These are phyloP conservation scores for Rhagonycha lutea DNA, from an alignment of 2,888 invertebrate genomes.

Conservation along the genomic window DNA sequence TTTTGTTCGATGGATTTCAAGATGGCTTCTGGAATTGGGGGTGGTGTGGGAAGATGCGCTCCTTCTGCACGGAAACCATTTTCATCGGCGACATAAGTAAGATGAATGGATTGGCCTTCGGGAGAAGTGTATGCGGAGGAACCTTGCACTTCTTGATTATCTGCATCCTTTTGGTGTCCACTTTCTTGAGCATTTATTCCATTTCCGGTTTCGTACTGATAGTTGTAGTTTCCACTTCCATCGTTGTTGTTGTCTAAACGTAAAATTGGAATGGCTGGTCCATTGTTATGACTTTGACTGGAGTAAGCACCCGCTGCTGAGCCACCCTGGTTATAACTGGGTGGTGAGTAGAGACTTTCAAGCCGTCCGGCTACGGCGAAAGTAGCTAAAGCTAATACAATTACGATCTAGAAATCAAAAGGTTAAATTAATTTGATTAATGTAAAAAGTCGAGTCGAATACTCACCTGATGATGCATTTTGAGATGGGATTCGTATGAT, in stretches of 20 bases:
- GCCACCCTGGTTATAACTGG: not conserved
- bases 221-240: constrained; percentile 41
- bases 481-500: not conserved
- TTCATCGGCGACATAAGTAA: constrained; percentile 43
- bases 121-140: constrained; percentile 46
- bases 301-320: constrained; percentile 2
- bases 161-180: constrained; percentile 33
- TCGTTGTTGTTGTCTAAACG: constrained; percentile 40
- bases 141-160: constrained; percentile 42
- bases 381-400: constrained; percentile 40
- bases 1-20: constrained; percentile 39
- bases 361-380: constrained; percentile 42
- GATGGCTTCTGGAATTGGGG: constrained; percentile 64
- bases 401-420: constrained; percentile 32
- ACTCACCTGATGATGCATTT: not conserved
- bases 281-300: not conserved
- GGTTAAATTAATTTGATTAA: not conserved
- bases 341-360: constrained; percentile 31
- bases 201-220: constrained; percentile 38
- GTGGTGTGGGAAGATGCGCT: constrained; percentile 59
- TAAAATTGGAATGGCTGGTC: constrained; percentile 26
- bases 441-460: not conserved
- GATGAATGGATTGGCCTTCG: constrained; percentile 41
- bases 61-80: constrained; percentile 45
- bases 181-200: constrained; percentile 43